Conservation (phyloP, 2,888 invertebrate genomes). For the Lysandra bellargus region DNA sequence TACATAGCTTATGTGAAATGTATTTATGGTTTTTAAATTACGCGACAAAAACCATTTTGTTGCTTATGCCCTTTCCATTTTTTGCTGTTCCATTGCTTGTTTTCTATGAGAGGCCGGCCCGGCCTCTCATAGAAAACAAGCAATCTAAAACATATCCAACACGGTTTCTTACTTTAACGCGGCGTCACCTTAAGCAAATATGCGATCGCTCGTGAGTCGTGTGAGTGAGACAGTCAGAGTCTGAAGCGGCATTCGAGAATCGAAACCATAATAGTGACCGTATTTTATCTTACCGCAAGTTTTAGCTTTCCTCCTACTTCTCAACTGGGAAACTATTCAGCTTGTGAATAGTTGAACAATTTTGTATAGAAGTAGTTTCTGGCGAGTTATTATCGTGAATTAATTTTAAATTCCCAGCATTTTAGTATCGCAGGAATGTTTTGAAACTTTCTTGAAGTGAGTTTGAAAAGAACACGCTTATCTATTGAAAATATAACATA, state of each 20-base stretch:
- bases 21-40: no score
- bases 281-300: constrained; percentile 3
- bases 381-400: background rate
- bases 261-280: background rate
- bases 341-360: constrained; percentile 2
- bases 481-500: background rate
- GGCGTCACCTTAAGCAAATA: no score
- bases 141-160: no score
- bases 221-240: background rate
- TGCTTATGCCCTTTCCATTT: no score
- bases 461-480: background rate
- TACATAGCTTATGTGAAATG: no score
- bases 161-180: no score
- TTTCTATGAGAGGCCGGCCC: no score
- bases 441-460: background rate
- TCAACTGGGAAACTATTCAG: background rate
- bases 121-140: no score
- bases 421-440: background rate
- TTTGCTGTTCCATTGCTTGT: no score
- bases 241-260: background rate
- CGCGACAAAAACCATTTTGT: no score
- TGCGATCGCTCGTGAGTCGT: no score
- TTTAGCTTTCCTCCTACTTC: constrained; percentile 8
- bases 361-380: background rate
- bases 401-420: background rate